Percentiles rank a stretch among this genome's conserved stretches.
Conservation (phyloP, 2,797 vertebrate species). For the Coregonus sp. region DNA sequence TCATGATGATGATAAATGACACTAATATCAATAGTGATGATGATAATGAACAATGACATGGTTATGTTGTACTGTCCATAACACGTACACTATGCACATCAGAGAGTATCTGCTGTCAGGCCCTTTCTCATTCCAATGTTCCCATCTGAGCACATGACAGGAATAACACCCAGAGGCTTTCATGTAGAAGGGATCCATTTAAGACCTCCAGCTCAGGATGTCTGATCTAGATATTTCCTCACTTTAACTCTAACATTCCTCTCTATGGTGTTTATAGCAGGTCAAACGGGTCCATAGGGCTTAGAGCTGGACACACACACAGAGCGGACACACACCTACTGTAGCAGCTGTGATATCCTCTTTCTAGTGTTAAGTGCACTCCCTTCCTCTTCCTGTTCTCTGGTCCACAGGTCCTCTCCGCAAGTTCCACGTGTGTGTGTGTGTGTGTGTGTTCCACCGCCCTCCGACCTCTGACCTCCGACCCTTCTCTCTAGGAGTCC, state of each 20-base stretch:
- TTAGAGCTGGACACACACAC: neutral
- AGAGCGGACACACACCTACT: neutral
- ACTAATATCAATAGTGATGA: neutral
- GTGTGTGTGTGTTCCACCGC: neutral
- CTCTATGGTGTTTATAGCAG: neutral
- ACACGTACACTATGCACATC: no score
- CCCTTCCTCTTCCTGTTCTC: neutral
- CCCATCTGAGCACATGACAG: no score
- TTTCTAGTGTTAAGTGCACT: neutral
- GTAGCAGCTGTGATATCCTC: neutral
- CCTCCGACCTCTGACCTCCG: neutral
- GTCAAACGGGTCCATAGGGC: neutral
- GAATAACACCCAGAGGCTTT: no score
- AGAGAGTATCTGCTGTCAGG: no score
- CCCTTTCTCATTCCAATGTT: no score
- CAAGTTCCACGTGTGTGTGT: neutral
- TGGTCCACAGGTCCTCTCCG: neutral
- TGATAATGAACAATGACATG: neutral
- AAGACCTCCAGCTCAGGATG: neutral
- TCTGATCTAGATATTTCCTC: neutral
- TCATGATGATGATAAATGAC: no score
- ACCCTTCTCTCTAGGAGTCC: constrained; percentile 41
- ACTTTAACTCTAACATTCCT: neutral
- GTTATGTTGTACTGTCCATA: neutral
- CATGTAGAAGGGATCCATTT: no score